Percentiles rank a stretch among this genome's conserved stretches.
Conservation (phyloP, 2,888 invertebrate genomes). For the Nipponacmea schrenckii region DNA sequence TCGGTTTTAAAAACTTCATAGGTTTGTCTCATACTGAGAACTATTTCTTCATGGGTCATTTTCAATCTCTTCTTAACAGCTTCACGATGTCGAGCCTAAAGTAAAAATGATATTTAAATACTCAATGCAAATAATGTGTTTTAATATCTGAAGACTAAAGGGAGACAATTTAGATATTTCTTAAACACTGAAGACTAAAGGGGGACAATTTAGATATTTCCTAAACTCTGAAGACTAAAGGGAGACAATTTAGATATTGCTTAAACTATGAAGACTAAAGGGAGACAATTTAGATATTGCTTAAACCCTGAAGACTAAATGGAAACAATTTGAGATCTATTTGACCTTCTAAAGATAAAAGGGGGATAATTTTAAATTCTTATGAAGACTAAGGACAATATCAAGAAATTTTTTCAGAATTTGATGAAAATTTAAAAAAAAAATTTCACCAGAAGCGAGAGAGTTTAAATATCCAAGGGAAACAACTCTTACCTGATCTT, state of each 20-base stretch:
- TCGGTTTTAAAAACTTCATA: slow-evolving; percentile 65
- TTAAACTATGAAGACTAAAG: background rate
- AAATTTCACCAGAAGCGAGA: background rate
- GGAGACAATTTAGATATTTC: background rate
- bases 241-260: background rate
- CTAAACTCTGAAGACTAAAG: background rate
- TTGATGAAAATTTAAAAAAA: too few species aligned
- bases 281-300: background rate
- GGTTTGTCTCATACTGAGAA: slow-evolving; percentile 61
- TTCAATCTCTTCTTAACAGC: slow-evolving; percentile 55
- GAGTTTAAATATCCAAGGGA: background rate
- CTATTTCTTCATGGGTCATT: slow-evolving; percentile 61
- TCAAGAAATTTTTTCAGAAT: too few species aligned
- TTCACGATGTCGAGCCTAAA: slow-evolving; percentile 70
- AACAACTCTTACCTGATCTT: slow-evolving; percentile 54
- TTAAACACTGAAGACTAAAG: background rate
- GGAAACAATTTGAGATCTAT: background rate
- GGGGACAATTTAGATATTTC: background rate
- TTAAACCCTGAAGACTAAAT: background rate
- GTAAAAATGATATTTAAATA: background rate
- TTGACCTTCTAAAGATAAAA: too few species aligned
- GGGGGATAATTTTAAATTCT: slow-evolving; percentile 1
- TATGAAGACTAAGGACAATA: background rate
- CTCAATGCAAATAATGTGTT: background rate
- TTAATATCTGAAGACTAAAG: background rate